A percentile compares a stretch with the other conserved stretches of the same genome.
These are phyloP conservation scores for Zaprionus kolodkinae DNA, from an alignment of 1,140 invertebrate genomes.

Conservation along the genomic window DNA sequence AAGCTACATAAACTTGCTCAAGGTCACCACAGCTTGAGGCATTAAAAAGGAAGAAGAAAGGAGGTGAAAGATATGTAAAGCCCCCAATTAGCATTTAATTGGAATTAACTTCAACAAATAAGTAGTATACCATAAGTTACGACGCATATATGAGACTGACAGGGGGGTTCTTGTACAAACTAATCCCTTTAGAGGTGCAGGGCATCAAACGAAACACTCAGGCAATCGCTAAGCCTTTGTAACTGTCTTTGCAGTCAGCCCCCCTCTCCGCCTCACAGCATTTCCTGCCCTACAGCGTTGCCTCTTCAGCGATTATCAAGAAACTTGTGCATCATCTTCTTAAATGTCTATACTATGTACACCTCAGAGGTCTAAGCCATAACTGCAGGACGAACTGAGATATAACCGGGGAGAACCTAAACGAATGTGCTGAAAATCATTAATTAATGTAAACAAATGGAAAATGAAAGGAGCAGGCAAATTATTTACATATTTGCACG, in stretches of 20 bases:
- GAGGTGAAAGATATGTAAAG: background rate
- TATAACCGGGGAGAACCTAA: background rate
- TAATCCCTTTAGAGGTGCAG: too few relatives aligned
- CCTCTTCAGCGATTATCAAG: background rate
- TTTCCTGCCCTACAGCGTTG: background rate
- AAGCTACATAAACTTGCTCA: background rate
- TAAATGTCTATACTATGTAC: background rate
- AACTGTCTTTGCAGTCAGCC: too few relatives aligned
- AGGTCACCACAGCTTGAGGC: background rate
- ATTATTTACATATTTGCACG: slow-evolving; percentile 69
- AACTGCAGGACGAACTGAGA: too few relatives aligned
- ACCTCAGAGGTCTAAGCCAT: background rate
- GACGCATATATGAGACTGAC: too few relatives aligned
- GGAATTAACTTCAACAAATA: background rate
- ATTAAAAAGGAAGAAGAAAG: background rate
- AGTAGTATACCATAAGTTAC: background rate
- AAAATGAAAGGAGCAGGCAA: slow-evolving; percentile 52
- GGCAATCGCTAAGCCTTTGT: too few relatives aligned
- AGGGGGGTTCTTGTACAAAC: too few relatives aligned
- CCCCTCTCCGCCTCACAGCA: background rate
- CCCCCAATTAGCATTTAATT: background rate
- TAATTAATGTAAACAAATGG: slow-evolving; percentile 77
- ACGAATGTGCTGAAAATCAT: slow-evolving; percentile 47
- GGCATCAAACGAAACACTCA: too few relatives aligned
- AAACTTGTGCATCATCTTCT: background rate